Evolutionary conservation across 1,140 invertebrate species (phyloP).

Genomic region (Arctopsyche grandis): DNA sequence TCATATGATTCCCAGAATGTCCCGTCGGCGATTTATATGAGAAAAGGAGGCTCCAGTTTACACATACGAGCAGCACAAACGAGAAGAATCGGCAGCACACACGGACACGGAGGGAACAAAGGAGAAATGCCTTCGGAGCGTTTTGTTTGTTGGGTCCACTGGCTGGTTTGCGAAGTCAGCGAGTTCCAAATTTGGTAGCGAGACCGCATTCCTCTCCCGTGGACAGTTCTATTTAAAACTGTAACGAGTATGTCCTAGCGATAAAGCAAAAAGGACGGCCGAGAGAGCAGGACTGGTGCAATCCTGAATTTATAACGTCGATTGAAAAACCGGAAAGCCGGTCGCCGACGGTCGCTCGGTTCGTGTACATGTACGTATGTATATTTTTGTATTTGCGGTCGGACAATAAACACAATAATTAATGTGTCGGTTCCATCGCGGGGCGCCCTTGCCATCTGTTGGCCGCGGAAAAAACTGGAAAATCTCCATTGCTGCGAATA

Average conservation of each 20-base stretch:
- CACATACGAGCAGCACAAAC: neutral
- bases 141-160: conserved; percentile 29
- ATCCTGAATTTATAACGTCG: conserved; percentile 46
- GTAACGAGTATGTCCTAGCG: conserved; percentile 50
- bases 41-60: neutral
- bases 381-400: neutral
- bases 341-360: neutral
- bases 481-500: conserved; percentile 5
- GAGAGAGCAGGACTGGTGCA: conserved; percentile 29
- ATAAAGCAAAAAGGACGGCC: conserved; percentile 44
- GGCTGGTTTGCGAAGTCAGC: conserved; percentile 19
- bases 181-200: conserved; percentile 48
- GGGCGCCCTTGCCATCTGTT: neutral
- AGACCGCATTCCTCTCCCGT: conserved; percentile 45
- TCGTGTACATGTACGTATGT: neutral
- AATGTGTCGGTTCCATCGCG: neutral
- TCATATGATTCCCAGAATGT: conserved; percentile 16
- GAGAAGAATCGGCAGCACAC: neutral
- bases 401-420: conserved; percentile 20
- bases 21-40: neutral
- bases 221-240: conserved; percentile 53
- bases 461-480: neutral
- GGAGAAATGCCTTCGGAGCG: conserved; percentile 40
- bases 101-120: conserved; percentile 34
- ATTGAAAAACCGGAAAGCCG: conserved; percentile 34